Evolutionary conservation across 2,113 vertebrate genomes (phyloP), one percentile per base, ranked within the genome.

Genomic region (Psammodynastes pulverulentus): DNA sequence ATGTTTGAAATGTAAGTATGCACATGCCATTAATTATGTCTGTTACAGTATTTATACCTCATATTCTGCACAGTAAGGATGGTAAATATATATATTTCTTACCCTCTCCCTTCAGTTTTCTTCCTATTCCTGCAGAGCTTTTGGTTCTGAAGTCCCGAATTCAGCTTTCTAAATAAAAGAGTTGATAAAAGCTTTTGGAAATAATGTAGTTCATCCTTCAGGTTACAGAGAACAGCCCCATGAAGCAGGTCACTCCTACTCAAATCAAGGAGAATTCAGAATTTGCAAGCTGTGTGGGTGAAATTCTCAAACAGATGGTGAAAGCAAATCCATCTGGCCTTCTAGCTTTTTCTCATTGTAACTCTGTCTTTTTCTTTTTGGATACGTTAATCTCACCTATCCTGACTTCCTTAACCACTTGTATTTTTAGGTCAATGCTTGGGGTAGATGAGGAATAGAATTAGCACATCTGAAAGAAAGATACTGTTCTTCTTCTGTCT

Each of bases 1-100:
- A 72, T 86, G 45, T 92, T 90, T 84, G n/a, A 93, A 88, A 45
- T 79, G 29, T 48, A 48, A 34, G 23, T 19, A 58, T 93, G 53
- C 2, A 34, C 6, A 48, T 48, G 67, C 9, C 43, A 85, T 45
- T 89, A 58, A 86, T 91, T 58, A 88, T 12, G n/a, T 48, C 67
- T 54, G 52, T 56, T 53, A 9, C 12, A 4, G 21, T 46, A 26
- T 21, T 79, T 52, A 34, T 91, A 52, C 84, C 72, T 43, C 6
- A 45, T 24, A n/a, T 91, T 48, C 39, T 21, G 54, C 79, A 91
- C 46, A 54, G 48, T 19, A 19, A 29, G 19, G 39, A 26, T n/a
- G 5, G 43, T 85, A 54, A 34, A 29, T n/a, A n/a, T 48, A 21
- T 29, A 21, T 53, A 15, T 86, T 86, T 90, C 89, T 49, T 90